phyloP scores from a whole-genome alignment of 2,888 invertebrate genomes.

The Steromphala cineraria region DNA sequence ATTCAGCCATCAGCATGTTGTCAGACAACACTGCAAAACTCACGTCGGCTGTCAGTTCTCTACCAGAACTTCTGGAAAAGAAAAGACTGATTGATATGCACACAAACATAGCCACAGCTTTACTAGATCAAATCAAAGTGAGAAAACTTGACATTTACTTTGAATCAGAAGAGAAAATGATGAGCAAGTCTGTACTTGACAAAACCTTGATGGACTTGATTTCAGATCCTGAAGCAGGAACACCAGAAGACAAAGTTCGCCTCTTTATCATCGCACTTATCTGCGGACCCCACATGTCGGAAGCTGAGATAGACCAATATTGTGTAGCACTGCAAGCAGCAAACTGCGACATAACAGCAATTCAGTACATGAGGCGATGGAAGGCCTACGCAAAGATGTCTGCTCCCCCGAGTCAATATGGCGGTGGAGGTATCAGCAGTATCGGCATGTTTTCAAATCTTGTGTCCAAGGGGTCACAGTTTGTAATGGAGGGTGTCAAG shows the following conservation, averaged over 20 bases:
- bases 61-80: slow-evolving; percentile 97
- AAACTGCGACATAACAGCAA: slow-evolving; percentile 89
- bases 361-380: slow-evolving; percentile 94
- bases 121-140: slow-evolving; percentile 80
- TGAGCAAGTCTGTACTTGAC: slow-evolving; percentile 82
- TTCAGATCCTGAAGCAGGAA: slow-evolving; percentile 89
- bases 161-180: slow-evolving; percentile 97
- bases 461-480: slow-evolving; percentile 95
- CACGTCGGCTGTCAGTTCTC: slow-evolving; percentile 91
- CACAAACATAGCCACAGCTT: slow-evolving; percentile 93
- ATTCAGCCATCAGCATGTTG: slow-evolving; percentile 84
- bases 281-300: slow-evolving; percentile 87
- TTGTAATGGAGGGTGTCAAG: slow-evolving; percentile 99
- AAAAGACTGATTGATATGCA: slow-evolving; percentile 99
- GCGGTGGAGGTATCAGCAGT: slow-evolving; percentile 92
- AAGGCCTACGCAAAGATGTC: slow-evolving; percentile 90
- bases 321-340: slow-evolving; percentile 86
- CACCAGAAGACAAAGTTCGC: slow-evolving; percentile 92
- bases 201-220: slow-evolving; percentile 91
- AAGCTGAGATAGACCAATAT: slow-evolving; percentile 89
- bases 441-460: slow-evolving; percentile 98
- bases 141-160: slow-evolving; percentile 96
- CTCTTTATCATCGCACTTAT: slow-evolving; percentile 92
- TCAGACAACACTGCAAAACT: slow-evolving; percentile 81
- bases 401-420: slow-evolving; percentile 82